Conservation (phyloP, 2,888 invertebrate species). For the Cyclophora albipunctata region DNA sequence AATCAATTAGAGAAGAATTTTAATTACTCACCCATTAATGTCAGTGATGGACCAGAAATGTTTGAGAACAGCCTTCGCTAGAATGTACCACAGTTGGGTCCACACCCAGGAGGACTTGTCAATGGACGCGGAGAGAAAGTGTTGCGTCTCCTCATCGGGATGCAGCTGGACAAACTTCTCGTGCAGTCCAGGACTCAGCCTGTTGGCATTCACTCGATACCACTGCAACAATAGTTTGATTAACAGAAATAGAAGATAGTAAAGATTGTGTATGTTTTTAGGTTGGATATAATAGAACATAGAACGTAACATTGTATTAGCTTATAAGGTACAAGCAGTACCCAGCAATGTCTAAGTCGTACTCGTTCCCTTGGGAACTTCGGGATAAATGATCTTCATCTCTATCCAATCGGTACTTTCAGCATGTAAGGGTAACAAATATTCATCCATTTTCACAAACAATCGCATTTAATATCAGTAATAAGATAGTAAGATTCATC, state of each 20-base stretch:
- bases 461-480: too few relatives aligned
- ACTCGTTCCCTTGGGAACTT: too few relatives aligned
- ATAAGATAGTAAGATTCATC: too few relatives aligned
- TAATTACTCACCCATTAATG: constrained; percentile 88
- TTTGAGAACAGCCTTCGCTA: constrained; percentile 88
- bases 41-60: constrained; percentile 96
- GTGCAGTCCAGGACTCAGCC: constrained; percentile 70
- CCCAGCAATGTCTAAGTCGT: too few relatives aligned
- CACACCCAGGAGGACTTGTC: constrained; percentile 90
- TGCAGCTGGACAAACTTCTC: constrained; percentile 79
- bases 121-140: constrained; percentile 82
- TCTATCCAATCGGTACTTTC: too few relatives aligned
- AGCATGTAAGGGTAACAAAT: too few relatives aligned
- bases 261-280: constrained; percentile 3
- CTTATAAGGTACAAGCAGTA: too few relatives aligned
- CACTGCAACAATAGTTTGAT: constrained; percentile 72
- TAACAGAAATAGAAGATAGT: constrained; percentile 5
- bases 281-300: not conserved
- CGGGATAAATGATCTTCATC: too few relatives aligned
- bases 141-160: constrained; percentile 82
- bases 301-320: not conserved
- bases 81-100: constrained; percentile 91
- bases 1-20: too few relatives aligned
- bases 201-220: constrained; percentile 79
- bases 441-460: too few relatives aligned